phyloP scores from a whole-genome alignment of 2,797 vertebrate species.

The Synaphobranchus kaupii region DNA sequence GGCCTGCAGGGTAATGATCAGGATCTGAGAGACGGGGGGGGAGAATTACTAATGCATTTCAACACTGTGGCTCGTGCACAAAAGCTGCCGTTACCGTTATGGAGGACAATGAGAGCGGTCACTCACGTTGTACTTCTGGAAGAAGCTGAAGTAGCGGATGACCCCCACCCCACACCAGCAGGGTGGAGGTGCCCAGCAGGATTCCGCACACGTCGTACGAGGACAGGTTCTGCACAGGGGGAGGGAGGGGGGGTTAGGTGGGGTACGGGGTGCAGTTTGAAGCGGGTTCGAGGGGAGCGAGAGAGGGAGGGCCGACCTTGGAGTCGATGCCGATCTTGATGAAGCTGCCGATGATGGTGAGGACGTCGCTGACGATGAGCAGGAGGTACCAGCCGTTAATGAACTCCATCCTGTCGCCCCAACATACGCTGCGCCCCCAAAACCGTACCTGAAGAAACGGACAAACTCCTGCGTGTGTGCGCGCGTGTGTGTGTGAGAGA shows the following conservation, averaged over 20 bases:
- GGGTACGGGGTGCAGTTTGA: neutral
- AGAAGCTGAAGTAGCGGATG: slow-evolving; percentile 93
- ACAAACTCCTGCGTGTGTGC: slow-evolving; percentile 78
- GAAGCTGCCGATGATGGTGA: slow-evolving; percentile 87
- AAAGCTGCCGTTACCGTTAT: neutral
- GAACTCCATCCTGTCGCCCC: slow-evolving; percentile 85
- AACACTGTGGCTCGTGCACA: neutral
- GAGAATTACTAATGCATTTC: neutral
- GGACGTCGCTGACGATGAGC: slow-evolving; percentile 85
- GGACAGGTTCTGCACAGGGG: slow-evolving; percentile 75
- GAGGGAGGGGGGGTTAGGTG: neutral
- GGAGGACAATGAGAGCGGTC: neutral
- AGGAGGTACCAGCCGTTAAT: slow-evolving; percentile 94
- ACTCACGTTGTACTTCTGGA: slow-evolving; percentile 93
- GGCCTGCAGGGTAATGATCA: slow-evolving; percentile 87
- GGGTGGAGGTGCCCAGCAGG: slow-evolving; percentile 88
- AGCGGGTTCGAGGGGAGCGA: neutral
- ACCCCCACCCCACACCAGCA: slow-evolving; percentile 95
- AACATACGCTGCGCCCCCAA: slow-evolving; percentile 66
- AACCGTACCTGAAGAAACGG: slow-evolving; percentile 69
- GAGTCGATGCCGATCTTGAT: slow-evolving; percentile 93
- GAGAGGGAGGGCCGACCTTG: slow-evolving; percentile 70
- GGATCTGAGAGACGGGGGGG: slow-evolving; percentile 70
- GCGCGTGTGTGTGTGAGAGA: neutral
- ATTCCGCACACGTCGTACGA: slow-evolving; percentile 89